A percentile compares a stretch with the other conserved stretches of the same genome.
phyloP scores from a whole-genome alignment of 2,888 invertebrate species.

The Tuberolachnus salignus region DNA sequence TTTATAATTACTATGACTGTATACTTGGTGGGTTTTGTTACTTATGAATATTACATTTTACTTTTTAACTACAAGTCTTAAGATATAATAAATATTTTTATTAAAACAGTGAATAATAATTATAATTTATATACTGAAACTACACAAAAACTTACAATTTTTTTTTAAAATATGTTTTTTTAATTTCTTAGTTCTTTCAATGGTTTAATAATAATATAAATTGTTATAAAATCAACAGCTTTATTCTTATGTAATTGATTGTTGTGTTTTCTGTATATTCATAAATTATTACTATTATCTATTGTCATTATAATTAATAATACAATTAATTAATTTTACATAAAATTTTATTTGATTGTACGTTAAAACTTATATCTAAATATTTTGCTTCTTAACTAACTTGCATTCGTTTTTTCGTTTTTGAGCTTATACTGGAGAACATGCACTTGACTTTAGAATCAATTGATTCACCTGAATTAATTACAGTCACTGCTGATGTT shows the following conservation, averaged over 20 bases:
- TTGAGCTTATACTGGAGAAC: slow-evolving; percentile 54
- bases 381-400: slow-evolving; percentile 49
- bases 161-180: background rate
- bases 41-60: no score
- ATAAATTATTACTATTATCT: slow-evolving; percentile 14
- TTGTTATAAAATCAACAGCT: no score
- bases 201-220: no score
- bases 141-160: background rate
- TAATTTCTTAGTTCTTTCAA: slow-evolving; percentile 2
- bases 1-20: no score
- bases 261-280: slow-evolving; percentile 19
- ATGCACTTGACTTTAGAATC: slow-evolving; percentile 54
- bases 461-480: slow-evolving; percentile 55
- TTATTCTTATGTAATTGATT: slow-evolving; percentile 21
- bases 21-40: no score
- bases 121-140: background rate
- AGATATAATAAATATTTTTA: background rate
- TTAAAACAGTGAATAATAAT: background rate
- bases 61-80: no score
- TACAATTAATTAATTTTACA: slow-evolving; percentile 10
- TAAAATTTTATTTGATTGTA: slow-evolving; percentile 18
- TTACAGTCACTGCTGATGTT: slow-evolving; percentile 54
- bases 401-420: slow-evolving; percentile 41
- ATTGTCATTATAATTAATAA: slow-evolving; percentile 8
- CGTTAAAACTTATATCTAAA: slow-evolving; percentile 29